Evolutionary conservation across 92 coral and sea anemone genomes (phyloP), one percentile per base, ranked within the genome.

Genomic region (Hydrozoanthus gracilis): DNA sequence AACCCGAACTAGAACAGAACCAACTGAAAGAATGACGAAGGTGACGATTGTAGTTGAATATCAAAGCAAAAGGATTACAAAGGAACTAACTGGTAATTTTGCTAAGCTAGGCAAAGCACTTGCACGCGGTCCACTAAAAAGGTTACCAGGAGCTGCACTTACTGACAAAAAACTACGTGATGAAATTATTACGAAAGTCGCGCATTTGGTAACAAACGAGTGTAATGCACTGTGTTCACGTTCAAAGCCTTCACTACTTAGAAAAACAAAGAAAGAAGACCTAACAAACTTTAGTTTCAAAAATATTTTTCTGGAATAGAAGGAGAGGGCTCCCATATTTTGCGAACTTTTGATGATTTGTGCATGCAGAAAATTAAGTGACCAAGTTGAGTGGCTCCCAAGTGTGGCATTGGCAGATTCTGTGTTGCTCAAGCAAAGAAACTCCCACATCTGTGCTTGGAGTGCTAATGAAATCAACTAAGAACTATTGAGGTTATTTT

Each of bases 391-490:
- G 20, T 49, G 64, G 80, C 54, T 49, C 35, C 64, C 86, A 8
- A 83, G 88, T 84, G 70, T 89, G 45, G 86, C 90, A 61, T 83
- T 86, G 51, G 87, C 92, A 44, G 92, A 87, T 15, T 82, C 88
- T 13, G 46, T 76, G 35, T 83, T 88, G 18, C 88, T 83, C 27
- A 88, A 90, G 17, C 91, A 91, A 75, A 71, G 88, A 66, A 91
- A 91, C 67, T 70, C 80, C n/a, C 91, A 91, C 72, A 11, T 27
- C 83, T 12, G 76, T 85, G 76, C 67, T 88, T 70, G 94, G 91
- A 67, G 56, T 91, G 52, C 82, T 91, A 13, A 14, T 91, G 64
- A 88, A 91, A 74, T 65, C n/a, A n/a, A n/a, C n/a, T 91, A 44
- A 71, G 91, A 54, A 80, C 94, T 13, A 35, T 91, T 27, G 91